Conservation (phyloP, 2,888 invertebrate genomes). For the Lamellibrachia columna region DNA sequence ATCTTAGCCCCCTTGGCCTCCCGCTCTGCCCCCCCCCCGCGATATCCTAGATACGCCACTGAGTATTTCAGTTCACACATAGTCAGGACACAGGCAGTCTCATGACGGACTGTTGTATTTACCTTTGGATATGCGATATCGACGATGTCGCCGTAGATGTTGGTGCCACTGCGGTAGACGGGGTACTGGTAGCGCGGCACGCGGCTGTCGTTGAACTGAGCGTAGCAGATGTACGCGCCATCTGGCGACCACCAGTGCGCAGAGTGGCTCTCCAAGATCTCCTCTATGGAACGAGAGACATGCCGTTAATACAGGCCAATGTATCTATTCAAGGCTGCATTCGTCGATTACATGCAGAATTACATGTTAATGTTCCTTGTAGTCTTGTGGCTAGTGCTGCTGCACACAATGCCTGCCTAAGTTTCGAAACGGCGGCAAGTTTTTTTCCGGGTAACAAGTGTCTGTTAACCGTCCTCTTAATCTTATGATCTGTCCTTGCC, state of each 20-base stretch:
- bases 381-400: no score
- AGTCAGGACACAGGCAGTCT: not conserved
- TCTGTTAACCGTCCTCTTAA: no score
- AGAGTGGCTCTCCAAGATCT: constrained; percentile 83
- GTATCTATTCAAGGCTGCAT: no score
- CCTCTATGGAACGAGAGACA: constrained; percentile 75
- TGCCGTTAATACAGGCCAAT: not conserved
- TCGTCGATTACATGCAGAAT: no score
- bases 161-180: constrained; percentile 49
- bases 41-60: not conserved
- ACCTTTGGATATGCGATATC: constrained; percentile 61
- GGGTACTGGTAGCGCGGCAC: constrained; percentile 57
- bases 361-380: no score
- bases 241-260: constrained; percentile 90
- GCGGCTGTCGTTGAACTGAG: constrained; percentile 60
- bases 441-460: no score
- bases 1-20: no score
- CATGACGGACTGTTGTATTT: not conserved
- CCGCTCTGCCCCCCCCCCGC: no score
- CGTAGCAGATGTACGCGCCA: constrained; percentile 79
- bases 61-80: not conserved
- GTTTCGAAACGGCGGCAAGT: no score
- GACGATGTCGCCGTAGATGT: constrained; percentile 48
- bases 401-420: no score
- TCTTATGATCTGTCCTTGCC: no score